These are phyloP conservation scores for Amphibalanus amphitrite DNA, from an alignment of 1,140 invertebrate species.

Conservation along the genomic window DNA sequence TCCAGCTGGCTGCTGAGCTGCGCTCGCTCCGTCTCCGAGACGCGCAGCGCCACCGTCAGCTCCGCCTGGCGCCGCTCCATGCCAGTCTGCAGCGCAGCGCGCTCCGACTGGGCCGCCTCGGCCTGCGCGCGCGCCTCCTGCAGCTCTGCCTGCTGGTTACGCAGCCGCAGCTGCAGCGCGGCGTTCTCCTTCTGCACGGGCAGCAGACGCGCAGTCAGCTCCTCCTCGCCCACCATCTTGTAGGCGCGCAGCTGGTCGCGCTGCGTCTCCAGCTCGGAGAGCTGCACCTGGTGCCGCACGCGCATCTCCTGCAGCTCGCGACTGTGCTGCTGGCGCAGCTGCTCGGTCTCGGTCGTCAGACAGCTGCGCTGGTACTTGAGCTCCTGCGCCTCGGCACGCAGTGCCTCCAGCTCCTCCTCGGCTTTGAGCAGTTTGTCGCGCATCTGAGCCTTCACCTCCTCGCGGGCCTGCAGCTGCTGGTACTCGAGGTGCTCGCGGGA, in stretches of 20 bases:
- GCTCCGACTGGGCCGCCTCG: neutral
- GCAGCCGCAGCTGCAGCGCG: neutral
- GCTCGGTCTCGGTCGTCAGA: neutral
- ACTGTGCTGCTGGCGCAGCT: neutral
- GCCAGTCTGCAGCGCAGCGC: neutral
- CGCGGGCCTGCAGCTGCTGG: neutral
- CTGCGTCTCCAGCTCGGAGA: neutral
- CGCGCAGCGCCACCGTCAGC: neutral
- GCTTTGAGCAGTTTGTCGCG: neutral
- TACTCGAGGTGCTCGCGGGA: neutral
- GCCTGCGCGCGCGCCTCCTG: neutral
- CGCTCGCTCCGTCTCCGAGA: neutral
- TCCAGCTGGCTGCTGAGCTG: neutral
- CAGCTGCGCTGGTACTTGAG: conserved; percentile 1
- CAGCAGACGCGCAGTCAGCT: neutral
- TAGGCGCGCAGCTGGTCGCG: neutral
- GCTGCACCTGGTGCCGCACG: neutral
- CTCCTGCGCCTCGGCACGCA: neutral
- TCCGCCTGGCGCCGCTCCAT: neutral
- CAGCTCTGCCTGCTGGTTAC: neutral
- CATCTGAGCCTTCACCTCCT: neutral
- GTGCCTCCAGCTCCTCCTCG: neutral
- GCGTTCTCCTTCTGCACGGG: neutral
- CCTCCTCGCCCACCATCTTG: neutral
- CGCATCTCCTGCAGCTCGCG: neutral